These are phyloP conservation scores for Megalonaias nervosa DNA, from an alignment of 1,140 invertebrate genomes.

Conservation along the genomic window DNA sequence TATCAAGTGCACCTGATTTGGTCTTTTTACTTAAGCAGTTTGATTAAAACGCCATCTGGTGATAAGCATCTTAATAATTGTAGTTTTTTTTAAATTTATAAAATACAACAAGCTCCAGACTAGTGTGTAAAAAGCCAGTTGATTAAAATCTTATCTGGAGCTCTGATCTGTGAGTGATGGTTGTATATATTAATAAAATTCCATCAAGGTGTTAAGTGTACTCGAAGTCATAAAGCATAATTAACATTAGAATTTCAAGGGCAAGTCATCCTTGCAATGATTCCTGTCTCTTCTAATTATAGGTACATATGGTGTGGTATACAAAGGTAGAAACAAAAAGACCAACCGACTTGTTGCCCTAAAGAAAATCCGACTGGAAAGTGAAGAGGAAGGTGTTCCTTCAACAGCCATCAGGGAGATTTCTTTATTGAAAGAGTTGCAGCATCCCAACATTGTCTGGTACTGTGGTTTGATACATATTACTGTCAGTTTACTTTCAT, in stretches of 20 bases:
- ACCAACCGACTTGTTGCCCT: slow-evolving; percentile 92
- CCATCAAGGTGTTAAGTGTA: background rate
- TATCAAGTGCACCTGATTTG: too few relatives aligned
- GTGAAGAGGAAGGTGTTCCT: slow-evolving; percentile 95
- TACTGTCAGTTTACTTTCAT: background rate
- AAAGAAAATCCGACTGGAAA: slow-evolving; percentile 96
- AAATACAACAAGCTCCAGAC: too few relatives aligned
- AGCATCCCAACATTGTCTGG: slow-evolving; percentile 91
- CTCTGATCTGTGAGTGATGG: background rate
- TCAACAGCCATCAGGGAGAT: slow-evolving; percentile 96
- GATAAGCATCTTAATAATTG: too few relatives aligned
- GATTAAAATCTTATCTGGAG: background rate
- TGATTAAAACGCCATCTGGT: too few relatives aligned
- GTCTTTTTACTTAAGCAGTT: too few relatives aligned
- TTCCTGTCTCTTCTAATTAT: slow-evolving; percentile 1
- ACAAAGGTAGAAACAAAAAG: slow-evolving; percentile 90
- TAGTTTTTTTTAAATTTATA: too few relatives aligned
- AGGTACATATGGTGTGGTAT: slow-evolving; percentile 97
- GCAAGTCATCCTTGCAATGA: slow-evolving; percentile 1
- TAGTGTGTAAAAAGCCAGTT: too few relatives aligned
- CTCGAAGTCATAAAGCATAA: background rate
- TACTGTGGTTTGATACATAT: slow-evolving; percentile 38
- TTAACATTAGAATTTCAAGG: background rate
- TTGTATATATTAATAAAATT: background rate
- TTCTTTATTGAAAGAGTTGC: slow-evolving; percentile 89